Evolutionary conservation across 2,797 vertebrate genomes (phyloP).

Genomic region (Clarias fuscus): DNA sequence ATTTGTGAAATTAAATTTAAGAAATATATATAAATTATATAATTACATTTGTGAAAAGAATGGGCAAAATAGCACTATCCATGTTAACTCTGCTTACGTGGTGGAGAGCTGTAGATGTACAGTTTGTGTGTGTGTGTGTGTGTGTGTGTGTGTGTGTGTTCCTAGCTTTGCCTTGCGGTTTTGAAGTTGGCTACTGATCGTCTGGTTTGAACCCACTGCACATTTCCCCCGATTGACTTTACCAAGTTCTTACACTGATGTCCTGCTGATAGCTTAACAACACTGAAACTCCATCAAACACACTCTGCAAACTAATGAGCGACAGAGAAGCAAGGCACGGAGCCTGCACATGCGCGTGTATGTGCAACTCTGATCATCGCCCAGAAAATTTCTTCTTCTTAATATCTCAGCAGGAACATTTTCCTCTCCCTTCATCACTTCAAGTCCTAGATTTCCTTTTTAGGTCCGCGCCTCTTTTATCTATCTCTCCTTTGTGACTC

Average conservation of each 20-base stretch:
- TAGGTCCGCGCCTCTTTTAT: constrained; percentile 20
- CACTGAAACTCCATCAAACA: constrained; percentile 58
- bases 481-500: neutral
- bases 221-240: constrained; percentile 71
- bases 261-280: constrained; percentile 64
- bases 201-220: constrained; percentile 32
- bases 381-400: neutral
- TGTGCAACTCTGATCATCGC: constrained; percentile 24
- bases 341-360: neutral
- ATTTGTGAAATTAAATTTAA: neutral
- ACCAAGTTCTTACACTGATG: constrained; percentile 70
- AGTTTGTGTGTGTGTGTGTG: neutral
- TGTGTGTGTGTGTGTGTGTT: constrained; percentile 33
- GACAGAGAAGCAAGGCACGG: constrained; percentile 46
- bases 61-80: no score
- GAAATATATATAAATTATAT: no score
- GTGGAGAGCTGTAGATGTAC: neutral
- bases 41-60: neutral
- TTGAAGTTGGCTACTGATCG: constrained; percentile 42
- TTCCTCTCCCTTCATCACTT: neutral
- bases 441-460: constrained; percentile 22
- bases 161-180: constrained; percentile 40
- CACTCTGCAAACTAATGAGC: constrained; percentile 59
- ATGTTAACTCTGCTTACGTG: neutral
- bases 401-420: constrained; percentile 10